Base-by-base conservation (phyloP, 2,888 invertebrate species). In the Pollenia labialis region DNA sequence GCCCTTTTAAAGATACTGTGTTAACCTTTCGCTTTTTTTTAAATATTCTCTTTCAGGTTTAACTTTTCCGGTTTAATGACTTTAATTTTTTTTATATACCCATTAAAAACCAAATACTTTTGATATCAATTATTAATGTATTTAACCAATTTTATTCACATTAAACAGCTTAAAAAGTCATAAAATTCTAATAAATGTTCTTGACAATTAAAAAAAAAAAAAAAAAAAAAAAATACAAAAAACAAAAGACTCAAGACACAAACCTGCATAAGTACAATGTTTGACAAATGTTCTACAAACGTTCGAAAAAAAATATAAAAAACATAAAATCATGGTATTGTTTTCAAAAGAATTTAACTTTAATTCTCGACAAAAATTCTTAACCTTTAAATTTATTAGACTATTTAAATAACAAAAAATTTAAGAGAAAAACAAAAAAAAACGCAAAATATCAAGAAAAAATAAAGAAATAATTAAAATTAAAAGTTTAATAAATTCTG, bases 181-280 rank as follows among this genome's bases (percentile, higher is more conserved):
- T 1, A 7, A 48, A 48, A 32, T 52, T 23, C 42, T 16, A 12
- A 9, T 11, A 32, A 69, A 48, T 56, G 44, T 46, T 54, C 1
- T 32, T 48, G 7, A 6, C 23, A 64, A 16, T 16, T 12, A 58
- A 40, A 66, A 12, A 6, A 32, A 23, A 69, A 76, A 71, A 77
- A 77, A 77, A 83, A 72, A 66, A 12, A 6, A 32, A 23, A 69
- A 76, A 71, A n/a, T n/a, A 66, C 18, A 6, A 32, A 23, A 69
- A 76, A 71, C 83, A 77, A 77, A 83, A 72, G 77, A 83, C 56
- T 83, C 72, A 52, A 77, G 72, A 50, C 14, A 66, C 14, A 58
- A 77, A 83, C 71, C 9, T 71, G 64, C 12, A 48, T 14, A 46
- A 23, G 12, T 2, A 40, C 32, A 52, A 52, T 52, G 32, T 60